Base-by-base conservation (phyloP, 2,888 invertebrate species). In the Drosophila picticornis region DNA sequence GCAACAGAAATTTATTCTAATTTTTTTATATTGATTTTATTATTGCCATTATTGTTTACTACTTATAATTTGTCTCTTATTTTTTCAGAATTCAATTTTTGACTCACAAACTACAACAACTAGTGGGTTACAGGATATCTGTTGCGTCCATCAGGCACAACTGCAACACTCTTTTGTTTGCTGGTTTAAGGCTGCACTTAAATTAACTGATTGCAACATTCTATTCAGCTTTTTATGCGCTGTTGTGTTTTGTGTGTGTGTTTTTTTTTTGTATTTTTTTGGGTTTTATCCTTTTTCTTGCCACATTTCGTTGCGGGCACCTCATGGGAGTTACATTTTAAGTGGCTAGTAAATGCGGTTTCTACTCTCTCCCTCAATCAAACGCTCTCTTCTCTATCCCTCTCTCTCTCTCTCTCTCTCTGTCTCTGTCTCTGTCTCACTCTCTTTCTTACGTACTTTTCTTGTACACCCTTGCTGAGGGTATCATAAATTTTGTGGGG, bases 141-240 rank as follows among this genome's bases (percentile, higher is more conserved):
- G 11, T 11, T 1, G 0, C 29, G 52, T n/a, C 43, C 19, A 25
- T 63, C 46, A n/a, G 32, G 4, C 27, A 13, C 32, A 22, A 1
- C 1, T 4, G 6, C 13, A 13, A n/a, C 7, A 32, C 27, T 13
- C 52, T 48, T 57, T 61, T 64, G 66, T 80, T 72, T 58, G 48
- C 69, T 69, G 68, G 32, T 72, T 72, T 76, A 75, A 83, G 77
- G 84, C 84, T 87, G 90, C 91, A 88, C 91, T 90, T 88, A 89
- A 90, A 90, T 88, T 90, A 90, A 90, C 90, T 90, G 87, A 90
- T 90, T 87, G 87, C 87, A 90, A 90, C 90, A 90, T 90, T 87
- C 83, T 84, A 74, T 88, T 81, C 75, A 77, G 84, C 84, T 86
- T 86, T 90, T 90, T 90, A 85, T 88, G 89, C 65, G 59, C 67